Percentiles rank a stretch among this genome's conserved stretches.
These are phyloP conservation scores for Penaeus japonicus DNA, from an alignment of 1,140 invertebrate species.

Conservation along the genomic window DNA sequence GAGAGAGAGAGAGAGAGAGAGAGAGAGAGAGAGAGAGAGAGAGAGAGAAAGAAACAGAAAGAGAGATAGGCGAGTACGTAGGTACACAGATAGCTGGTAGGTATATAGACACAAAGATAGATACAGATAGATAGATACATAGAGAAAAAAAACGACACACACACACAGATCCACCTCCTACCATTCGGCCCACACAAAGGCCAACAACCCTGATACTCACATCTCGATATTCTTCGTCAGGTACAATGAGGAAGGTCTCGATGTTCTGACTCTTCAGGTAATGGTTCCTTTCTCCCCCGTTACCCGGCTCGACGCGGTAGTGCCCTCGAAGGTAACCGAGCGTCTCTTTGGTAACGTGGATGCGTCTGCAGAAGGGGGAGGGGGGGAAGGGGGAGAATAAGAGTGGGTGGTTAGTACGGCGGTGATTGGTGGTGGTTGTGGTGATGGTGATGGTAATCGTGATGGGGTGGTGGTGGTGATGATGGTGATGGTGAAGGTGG, in stretches of 20 bases:
- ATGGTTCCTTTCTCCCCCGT: conserved; percentile 81
- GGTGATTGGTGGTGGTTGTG: too few species aligned
- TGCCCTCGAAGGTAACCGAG: conserved; percentile 82
- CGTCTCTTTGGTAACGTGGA: conserved; percentile 95
- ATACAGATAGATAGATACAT: too few species aligned
- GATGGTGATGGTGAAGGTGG: too few species aligned
- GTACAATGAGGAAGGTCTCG: conserved; percentile 88
- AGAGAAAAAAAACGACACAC: background rate
- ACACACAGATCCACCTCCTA: background rate
- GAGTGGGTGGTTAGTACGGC: too few species aligned
- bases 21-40: too few species aligned
- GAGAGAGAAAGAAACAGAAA: too few species aligned
- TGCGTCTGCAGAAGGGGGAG: conserved; percentile 71
- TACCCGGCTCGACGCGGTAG: conserved; percentile 88
- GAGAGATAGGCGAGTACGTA: background rate
- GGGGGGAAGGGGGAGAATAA: too few species aligned
- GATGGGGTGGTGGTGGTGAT: too few species aligned
- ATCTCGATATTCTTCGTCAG: conserved; percentile 61
- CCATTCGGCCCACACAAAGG: background rate
- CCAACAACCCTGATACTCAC: conserved; percentile 28
- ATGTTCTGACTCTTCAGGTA: conserved; percentile 93
- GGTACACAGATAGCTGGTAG: background rate
- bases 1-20: too few species aligned
- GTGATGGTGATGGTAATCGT: too few species aligned
- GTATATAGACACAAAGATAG: background rate